A percentile compares a stretch with the other conserved stretches of the same genome.
Conservation (phyloP, 2,113 vertebrate genomes). For the Octodon degus region DNA sequence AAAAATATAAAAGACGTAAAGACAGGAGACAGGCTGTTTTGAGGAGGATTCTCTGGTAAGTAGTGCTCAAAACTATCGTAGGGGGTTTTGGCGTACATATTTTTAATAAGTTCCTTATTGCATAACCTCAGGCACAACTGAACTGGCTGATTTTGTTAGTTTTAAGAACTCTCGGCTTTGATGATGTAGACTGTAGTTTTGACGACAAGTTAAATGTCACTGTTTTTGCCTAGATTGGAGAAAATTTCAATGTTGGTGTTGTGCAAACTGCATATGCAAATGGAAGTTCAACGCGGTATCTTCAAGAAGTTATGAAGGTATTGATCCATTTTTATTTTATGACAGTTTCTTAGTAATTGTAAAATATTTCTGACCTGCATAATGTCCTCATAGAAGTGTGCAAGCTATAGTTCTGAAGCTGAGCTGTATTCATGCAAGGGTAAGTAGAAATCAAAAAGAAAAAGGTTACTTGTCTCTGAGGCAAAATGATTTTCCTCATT, state of each 20-base stretch:
- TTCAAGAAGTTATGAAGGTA: slow-evolving; percentile 95
- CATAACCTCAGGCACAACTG: not conserved
- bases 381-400: not conserved
- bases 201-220: slow-evolving; percentile 30
- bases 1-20: not conserved
- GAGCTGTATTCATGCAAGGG: not conserved
- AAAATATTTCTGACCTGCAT: slow-evolving; percentile 13
- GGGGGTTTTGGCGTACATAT: not conserved
- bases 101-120: slow-evolving; percentile 20
- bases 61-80: not conserved
- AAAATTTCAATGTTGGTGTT: slow-evolving; percentile 91
- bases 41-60: not conserved
- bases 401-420: not conserved
- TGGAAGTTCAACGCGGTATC: slow-evolving; percentile 94
- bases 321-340: not conserved
- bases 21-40: not conserved
- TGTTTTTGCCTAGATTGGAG: slow-evolving; percentile 87
- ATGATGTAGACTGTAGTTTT: not conserved
- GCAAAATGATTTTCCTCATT: not conserved
- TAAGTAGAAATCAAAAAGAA: slow-evolving; percentile 32
- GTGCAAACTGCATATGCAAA: slow-evolving; percentile 98
- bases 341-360: slow-evolving; percentile 17
- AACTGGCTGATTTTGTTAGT: not conserved
- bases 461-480: not conserved
- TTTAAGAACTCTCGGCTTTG: slow-evolving; percentile 4